phyloP scores from a whole-genome alignment of 2,113 vertebrate species.

The Carettochelys insculpta region DNA sequence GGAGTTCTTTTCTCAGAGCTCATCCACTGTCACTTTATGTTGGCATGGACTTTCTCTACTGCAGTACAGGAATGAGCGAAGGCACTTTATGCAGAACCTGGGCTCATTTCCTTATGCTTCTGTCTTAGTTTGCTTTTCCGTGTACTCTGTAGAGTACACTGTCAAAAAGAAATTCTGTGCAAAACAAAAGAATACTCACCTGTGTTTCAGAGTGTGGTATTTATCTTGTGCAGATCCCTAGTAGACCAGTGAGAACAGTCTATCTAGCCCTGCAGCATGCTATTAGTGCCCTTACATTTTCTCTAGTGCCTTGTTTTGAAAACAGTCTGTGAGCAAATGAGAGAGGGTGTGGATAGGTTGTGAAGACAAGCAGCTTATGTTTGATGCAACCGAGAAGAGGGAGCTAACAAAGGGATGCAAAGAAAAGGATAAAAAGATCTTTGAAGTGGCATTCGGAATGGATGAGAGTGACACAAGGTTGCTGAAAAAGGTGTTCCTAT shows the following conservation, averaged over 20 bases:
- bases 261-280: neutral
- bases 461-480: neutral
- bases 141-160: neutral
- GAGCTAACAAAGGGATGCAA: neutral
- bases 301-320: neutral
- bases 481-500: neutral
- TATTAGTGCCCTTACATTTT: rapidly evolving
- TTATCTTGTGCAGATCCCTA: neutral
- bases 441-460: neutral
- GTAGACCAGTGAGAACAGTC: neutral
- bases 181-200: neutral
- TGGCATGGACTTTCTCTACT: neutral
- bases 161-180: neutral
- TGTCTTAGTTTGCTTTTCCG: neutral
- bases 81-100: neutral
- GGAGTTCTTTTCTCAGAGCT: neutral
- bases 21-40: neutral
- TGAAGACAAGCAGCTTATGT: neutral
- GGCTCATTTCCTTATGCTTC: neutral
- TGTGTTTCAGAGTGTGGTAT: neutral
- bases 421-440: neutral
- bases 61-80: neutral
- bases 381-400: neutral
- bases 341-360: neutral
- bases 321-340: neutral